Percentiles rank a stretch among this genome's conserved stretches.
Evolutionary conservation across 2,113 vertebrate genomes (phyloP).

Genomic region (Alligator mississippiensis): DNA sequence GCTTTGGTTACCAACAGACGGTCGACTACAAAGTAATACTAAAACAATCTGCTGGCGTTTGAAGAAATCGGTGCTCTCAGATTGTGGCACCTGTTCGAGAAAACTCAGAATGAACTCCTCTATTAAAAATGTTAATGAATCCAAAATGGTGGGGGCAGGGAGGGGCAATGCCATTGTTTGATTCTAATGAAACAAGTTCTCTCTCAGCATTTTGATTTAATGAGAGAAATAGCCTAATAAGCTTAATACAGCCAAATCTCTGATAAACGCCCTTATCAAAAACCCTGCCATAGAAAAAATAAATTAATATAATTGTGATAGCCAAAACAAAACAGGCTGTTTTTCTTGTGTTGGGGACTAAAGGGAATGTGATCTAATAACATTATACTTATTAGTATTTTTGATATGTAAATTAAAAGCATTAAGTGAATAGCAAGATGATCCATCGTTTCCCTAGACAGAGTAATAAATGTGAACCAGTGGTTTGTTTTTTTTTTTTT

Average conservation of each 20-base stretch:
- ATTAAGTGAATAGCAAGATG: conserved; percentile 60
- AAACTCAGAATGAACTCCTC: conserved; percentile 42
- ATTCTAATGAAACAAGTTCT: conserved; percentile 54
- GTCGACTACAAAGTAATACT: rapidly evolving
- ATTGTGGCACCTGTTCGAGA: conserved; percentile 10
- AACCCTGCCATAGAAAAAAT: conserved; percentile 51
- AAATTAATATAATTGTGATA: conserved; percentile 62
- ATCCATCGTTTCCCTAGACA: conserved; percentile 59
- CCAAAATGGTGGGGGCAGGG: not conserved
- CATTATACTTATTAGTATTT: conserved; percentile 60
- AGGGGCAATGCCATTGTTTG: conserved; percentile 16
- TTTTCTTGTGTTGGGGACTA: conserved; percentile 44
- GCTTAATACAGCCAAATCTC: conserved; percentile 43
- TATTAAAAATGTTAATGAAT: conserved; percentile 63
- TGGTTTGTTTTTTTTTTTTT: not conserved
- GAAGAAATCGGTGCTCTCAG: conserved; percentile 10
- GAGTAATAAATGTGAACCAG: conserved; percentile 57
- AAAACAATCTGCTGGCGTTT: conserved; percentile 32
- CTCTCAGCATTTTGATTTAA: conserved; percentile 48
- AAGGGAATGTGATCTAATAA: conserved; percentile 44
- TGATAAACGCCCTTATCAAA: conserved; percentile 73
- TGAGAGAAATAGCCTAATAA: conserved; percentile 32
- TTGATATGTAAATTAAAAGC: conserved; percentile 70
- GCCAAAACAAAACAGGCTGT: conserved; percentile 41
- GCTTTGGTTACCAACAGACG: not conserved